Evolutionary conservation across 1,140 invertebrate species (phyloP), one percentile per base, ranked within the genome.

Genomic region (Triops cancriformis): DNA sequence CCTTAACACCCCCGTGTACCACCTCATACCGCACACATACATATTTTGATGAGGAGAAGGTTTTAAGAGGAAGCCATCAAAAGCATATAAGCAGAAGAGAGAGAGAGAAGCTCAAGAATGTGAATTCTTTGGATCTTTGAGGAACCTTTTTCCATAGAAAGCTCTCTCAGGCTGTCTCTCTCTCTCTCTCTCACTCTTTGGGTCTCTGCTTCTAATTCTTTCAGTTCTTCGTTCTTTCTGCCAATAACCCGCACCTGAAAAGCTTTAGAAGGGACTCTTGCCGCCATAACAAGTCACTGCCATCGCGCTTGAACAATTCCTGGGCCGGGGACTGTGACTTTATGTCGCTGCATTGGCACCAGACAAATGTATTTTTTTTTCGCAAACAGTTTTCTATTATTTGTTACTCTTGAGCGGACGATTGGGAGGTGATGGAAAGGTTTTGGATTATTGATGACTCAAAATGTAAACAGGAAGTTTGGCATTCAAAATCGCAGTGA

Each of bases 11-110:
- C 51, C 14, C 6, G 18, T 14, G 6, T 45, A 10, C 51, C 51
- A 7, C 2, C 51, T 64, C 51, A 64, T 64, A 64, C 51, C 51
- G 51, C 51, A 64, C 51, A 64, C 51, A 64, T 64, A 64, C 51
- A 64, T 64, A 64, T 64, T 64, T 64, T 64, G 51, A 64, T 64
- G 51, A 64, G 51, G 51, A 64, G 51, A 23, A 37, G 31, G 31
- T 37, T 37, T 64, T 64, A n/a, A 18, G 51, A 64, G 23, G 51
- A 23, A 64, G 51, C 51, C 51, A 64, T 64, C 51, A 64, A 64
- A 64, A 23, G 51, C 18, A 37, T 37, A 37, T 37, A 37, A 37
- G 14, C 14, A 23, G 51, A 23, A 18, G n/a, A n/a, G n/a, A n/a
- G n/a, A 23, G 23, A 64, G 23, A 64, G 51, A 64, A 64, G 51